Base-by-base conservation (phyloP, 2,888 invertebrate species). In the Dastarcus helophoroides region DNA sequence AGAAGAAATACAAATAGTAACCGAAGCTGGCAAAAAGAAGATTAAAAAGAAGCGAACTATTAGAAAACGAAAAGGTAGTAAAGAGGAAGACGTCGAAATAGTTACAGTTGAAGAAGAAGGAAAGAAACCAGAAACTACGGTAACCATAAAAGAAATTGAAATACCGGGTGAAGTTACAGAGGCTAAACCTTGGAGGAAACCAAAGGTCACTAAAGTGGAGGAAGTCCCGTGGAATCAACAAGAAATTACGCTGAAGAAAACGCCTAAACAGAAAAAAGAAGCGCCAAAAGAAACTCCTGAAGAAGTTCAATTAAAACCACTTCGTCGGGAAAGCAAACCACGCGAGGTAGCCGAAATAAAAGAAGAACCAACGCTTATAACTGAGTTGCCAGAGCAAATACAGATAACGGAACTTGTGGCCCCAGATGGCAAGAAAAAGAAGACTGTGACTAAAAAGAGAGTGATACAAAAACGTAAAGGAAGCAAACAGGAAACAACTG, bases 151-250 rank as follows among this genome's bases (percentile, higher is more conserved):
- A 36, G 44, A 41, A 40, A 40, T 45, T n/a, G 50, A 55, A 42
- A 17, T 48, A 28, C 51, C 52, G 3, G 47, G 47, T 33, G 46
- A 51, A 39, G 38, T 49, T 4, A 35, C 46, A 19, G 39, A 51
- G n/a, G 41, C 46, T 14, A 14, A n/a, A n/a, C n/a, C n/a, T n/a
- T n/a, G n/a, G n/a, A n/a, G n/a, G n/a, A n/a, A n/a, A n/a, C n/a
- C n/a, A n/a, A n/a, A n/a, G n/a, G n/a, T n/a, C n/a, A n/a, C n/a
- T n/a, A n/a, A n/a, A n/a, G n/a, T n/a, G n/a, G n/a, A n/a, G n/a
- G n/a, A n/a, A n/a, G n/a, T n/a, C n/a, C 68, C 71, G n/a, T 73
- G 73, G 73, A 80, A 70, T 7, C 70, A 79, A 47, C 75, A 79
- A 57, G 64, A 67, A 36, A 61, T 71, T 13, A 56, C 51, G 19